Conservation (phyloP, 92 coral and sea anemone genomes). For the Siderastrea siderea region DNA sequence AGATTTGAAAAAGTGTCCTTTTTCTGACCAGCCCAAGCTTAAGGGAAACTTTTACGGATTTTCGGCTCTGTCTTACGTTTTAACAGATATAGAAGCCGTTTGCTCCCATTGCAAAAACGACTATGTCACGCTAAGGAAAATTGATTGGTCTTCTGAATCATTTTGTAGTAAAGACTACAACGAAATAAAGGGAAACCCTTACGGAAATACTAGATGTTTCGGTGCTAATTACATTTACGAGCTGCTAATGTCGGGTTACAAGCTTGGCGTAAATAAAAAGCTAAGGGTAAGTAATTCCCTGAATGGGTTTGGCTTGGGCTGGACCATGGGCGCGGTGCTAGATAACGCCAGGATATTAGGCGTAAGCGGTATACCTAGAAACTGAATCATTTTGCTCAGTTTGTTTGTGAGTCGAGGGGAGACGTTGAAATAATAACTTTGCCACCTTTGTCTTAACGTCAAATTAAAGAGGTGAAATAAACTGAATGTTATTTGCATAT, state of each 20-base stretch:
- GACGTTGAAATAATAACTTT: too few relatives aligned
- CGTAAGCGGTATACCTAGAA: too few relatives aligned
- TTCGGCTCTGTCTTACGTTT: background rate
- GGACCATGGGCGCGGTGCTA: constrained; percentile 56
- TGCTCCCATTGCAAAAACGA: constrained; percentile 1
- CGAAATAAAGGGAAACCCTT: background rate
- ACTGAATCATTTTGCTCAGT: too few relatives aligned
- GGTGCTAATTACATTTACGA: constrained; percentile 45
- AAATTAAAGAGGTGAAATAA: too few relatives aligned
- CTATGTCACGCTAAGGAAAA: background rate
- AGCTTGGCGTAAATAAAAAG: background rate
- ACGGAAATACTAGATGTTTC: constrained; percentile 24
- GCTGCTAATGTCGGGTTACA: constrained; percentile 20
- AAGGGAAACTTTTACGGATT: constrained; percentile 39
- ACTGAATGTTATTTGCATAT: too few relatives aligned
- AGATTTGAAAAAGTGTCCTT: too few relatives aligned
- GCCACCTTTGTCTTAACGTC: too few relatives aligned
- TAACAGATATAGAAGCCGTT: constrained; percentile 34
- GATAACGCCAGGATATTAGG: too few relatives aligned
- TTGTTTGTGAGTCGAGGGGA: too few relatives aligned
- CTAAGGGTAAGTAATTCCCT: constrained; percentile 12
- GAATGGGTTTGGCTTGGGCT: constrained; percentile 53
- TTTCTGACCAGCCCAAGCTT: background rate
- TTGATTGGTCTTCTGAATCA: background rate
- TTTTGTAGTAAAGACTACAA: constrained; percentile 14